Evolutionary conservation across 2,797 vertebrate genomes (phyloP), one percentile per base, ranked within the genome.

Genomic region (Lates japonicus): DNA sequence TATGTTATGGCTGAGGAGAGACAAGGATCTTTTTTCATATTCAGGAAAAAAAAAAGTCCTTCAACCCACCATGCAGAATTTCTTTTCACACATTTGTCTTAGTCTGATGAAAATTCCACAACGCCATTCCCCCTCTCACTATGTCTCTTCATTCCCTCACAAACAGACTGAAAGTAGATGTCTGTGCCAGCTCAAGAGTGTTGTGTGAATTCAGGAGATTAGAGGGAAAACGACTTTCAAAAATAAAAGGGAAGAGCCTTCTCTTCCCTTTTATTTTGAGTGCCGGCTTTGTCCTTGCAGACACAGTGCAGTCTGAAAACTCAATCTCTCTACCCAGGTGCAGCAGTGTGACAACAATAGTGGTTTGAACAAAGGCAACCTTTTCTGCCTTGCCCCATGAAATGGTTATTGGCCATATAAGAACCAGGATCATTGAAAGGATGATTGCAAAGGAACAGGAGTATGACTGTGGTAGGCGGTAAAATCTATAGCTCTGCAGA

Each of bases 271-370:
- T 46, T 58, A 58, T 58, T 70, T 70, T 79, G 87, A 88, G 86
- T 86, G 88, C 80, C 52, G 63, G 86, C 88, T 93, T 94, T 93
- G 94, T 95, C 94, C 94, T 95, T 94, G 94, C 85, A 86, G 87
- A 85, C 87, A 83, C 66, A 82, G 88, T 80, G 82, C 85, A 75
- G 80, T 83, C 81, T 92, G 85, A 92, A 94, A 94, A 94, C 87
- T 84, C 90, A 91, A 89, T 94, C 85, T 92, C 68, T 88, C 52
- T 87, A 82, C 87, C 92, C 93, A 94, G 93, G 93, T 95, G 93
- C 92, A 91, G 90, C 83, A 42, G 67, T 37, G 70, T 70, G 79
- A 83, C 87, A 92, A 94, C 90, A 94, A 95, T 91, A 54, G 87
- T 62, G 77, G 58, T 78, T 82, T 87, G 86, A 93, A 94, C 91